Base-by-base conservation (phyloP, 1,140 invertebrate genomes). In the Nylanderia fulva region DNA sequence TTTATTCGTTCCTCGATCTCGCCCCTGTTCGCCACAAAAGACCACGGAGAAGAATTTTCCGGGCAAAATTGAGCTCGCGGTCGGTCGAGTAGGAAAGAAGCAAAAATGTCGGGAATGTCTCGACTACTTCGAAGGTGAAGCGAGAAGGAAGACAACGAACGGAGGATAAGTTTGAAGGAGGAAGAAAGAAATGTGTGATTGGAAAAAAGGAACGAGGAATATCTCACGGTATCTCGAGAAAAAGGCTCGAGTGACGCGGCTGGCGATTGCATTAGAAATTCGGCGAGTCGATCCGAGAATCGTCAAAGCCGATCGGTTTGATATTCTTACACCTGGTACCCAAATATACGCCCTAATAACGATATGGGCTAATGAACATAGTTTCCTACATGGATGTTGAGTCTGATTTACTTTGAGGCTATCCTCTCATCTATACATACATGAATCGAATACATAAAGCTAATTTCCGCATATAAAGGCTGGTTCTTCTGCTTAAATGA, bases 261-360 rank as follows among this genome's bases (percentile, higher is more conserved):
- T 61, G 39, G 48, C 24, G 80, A 84, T 86, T 89, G 56, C 69
- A 87, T 87, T 85, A 56, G 63, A 89, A 77, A 77, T 61, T 71
- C 29, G n/a, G n/a, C 33, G 29, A 64, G 39, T 11, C 27, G 58
- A 74, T 33, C 52, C 52, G 56, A 9, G 58, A 87, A 68, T 86
- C 9, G 54, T 42, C 36, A 29, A 42, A 58, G 21, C 33, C 27
- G 45, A 60, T 15, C 42, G 24, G 13, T 18, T 82, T 89, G 87
- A 83, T 76, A 11, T 36, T 18, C 1, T 58, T 48, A 18, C 21
- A n/a, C n/a, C 33, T n/a, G 27, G 11, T 42, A 48, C 52, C 48
- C 52, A 45, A 5, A 85, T 52, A 27, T 39, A 68, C 76, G 58
- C 64, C 18, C 42, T 52, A 58, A 68, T 74, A 71, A 79, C 60